These are phyloP conservation scores for Tupaia tana DNA, from an alignment of 2,113 vertebrate genomes.

Conservation along the genomic window DNA sequence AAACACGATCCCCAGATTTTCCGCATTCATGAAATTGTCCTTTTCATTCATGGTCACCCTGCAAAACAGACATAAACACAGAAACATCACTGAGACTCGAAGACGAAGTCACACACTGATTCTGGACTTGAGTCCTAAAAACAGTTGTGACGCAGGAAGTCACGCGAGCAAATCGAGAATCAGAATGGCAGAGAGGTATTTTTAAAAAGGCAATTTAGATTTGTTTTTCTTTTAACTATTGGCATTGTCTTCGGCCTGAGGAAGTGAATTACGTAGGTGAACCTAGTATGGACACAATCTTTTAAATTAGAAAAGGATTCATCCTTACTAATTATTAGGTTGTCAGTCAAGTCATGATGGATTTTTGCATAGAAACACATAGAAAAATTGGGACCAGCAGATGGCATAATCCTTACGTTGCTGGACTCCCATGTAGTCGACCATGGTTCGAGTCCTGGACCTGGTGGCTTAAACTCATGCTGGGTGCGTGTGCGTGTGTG, in stretches of 20 bases:
- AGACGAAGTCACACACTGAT: background rate
- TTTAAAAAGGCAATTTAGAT: background rate
- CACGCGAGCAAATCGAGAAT: background rate
- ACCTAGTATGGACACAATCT: background rate
- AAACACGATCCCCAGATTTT: slow-evolving; percentile 98
- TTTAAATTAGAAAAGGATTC: background rate
- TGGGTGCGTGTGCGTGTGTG: too few relatives aligned
- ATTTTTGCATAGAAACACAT: too few relatives aligned
- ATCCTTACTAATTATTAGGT: background rate
- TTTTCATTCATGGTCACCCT: slow-evolving; percentile 97
- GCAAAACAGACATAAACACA: slow-evolving; percentile 45
- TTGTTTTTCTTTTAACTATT: background rate
- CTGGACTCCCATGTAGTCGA: too few relatives aligned
- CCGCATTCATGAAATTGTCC: slow-evolving; percentile 97
- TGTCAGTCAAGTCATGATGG: too few relatives aligned
- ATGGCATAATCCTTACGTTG: too few relatives aligned
- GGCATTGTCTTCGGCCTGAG: background rate
- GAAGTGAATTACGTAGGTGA: background rate
- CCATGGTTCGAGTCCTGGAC: too few relatives aligned
- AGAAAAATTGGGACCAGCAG: too few relatives aligned
- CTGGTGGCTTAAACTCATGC: too few relatives aligned
- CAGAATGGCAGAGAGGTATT: background rate
- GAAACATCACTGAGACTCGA: fast-evolving
- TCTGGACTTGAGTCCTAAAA: background rate
- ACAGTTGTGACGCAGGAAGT: background rate